phyloP scores from a whole-genome alignment of 1,140 invertebrate species.

The Ceratosolen fusciceps region DNA sequence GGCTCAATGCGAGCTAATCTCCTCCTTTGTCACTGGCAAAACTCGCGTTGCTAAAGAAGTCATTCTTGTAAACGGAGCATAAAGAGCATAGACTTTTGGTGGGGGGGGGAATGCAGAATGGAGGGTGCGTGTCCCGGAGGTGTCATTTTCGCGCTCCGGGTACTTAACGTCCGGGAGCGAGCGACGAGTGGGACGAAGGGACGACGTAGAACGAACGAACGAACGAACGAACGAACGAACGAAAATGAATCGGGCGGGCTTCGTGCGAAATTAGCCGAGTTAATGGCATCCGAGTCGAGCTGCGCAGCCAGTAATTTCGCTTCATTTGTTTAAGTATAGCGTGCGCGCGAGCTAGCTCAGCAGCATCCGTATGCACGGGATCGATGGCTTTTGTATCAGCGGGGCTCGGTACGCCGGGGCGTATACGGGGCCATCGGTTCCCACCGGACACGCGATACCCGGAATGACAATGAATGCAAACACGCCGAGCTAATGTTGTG shows the following conservation, averaged over 20 bases:
- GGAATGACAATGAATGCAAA: conserved; percentile 22
- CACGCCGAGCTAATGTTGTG: background rate
- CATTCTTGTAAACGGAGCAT: background rate
- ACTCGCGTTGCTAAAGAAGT: too few relatives aligned
- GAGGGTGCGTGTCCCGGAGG: background rate
- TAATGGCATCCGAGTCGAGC: background rate
- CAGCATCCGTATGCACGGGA: background rate
- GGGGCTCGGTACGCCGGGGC: background rate
- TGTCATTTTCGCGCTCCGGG: background rate
- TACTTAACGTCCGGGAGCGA: background rate
- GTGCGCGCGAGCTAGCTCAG: background rate
- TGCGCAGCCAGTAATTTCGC: background rate
- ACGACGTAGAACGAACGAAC: too few relatives aligned
- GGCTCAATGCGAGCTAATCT: too few relatives aligned
- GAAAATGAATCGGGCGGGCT: background rate
- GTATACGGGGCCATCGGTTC: background rate
- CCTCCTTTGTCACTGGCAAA: too few relatives aligned
- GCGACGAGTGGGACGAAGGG: too few relatives aligned
- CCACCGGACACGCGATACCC: conserved; percentile 18
- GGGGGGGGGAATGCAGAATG: background rate
- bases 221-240: too few relatives aligned
- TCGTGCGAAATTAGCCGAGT: background rate
- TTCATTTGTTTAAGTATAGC: conserved; percentile 8
- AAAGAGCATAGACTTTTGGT: background rate
- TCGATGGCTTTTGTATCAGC: conserved; percentile 4